phyloP scores from a whole-genome alignment of 2,888 invertebrate species.

The Osmoderma eremita region DNA sequence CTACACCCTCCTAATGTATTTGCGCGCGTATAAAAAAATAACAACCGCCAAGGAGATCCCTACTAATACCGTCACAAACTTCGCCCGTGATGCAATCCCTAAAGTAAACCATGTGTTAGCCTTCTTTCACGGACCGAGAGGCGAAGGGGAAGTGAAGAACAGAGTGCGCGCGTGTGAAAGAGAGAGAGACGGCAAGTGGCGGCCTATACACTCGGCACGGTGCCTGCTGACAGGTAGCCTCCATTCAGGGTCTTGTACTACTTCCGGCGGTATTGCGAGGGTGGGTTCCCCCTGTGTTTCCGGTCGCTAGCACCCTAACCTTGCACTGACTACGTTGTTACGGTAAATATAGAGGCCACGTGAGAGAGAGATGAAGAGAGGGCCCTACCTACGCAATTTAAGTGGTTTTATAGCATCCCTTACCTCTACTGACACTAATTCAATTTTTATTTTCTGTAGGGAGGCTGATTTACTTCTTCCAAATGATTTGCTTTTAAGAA shows the following conservation, averaged over 20 bases:
- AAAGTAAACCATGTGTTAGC: slow-evolving; percentile 33
- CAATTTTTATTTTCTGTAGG: too few species aligned
- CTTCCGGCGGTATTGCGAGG: slow-evolving; percentile 62
- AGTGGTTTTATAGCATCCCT: slow-evolving; percentile 31
- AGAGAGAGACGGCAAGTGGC: background rate
- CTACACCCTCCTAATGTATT: background rate
- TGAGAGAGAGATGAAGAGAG: slow-evolving; percentile 1
- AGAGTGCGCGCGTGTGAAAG: slow-evolving; percentile 1
- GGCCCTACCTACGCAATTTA: slow-evolving; percentile 17
- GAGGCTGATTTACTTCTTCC: too few species aligned
- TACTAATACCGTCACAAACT: background rate
- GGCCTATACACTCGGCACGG: slow-evolving; percentile 11
- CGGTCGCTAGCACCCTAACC: slow-evolving; percentile 56
- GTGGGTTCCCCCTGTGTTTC: slow-evolving; percentile 61
- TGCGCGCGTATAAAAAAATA: slow-evolving; percentile 1
- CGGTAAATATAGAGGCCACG: slow-evolving; percentile 35
- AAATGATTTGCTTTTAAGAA: too few species aligned
- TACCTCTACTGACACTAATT: too few species aligned
- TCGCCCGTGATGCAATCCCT: slow-evolving; percentile 26
- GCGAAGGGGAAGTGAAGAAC: too few species aligned
- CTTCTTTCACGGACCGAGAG: too few species aligned
- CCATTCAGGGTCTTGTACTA: slow-evolving; percentile 54
- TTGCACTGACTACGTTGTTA: slow-evolving; percentile 46
- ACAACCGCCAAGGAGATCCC: background rate
- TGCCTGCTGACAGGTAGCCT: slow-evolving; percentile 55